Evolutionary conservation across 1,140 invertebrate species (phyloP).

Genomic region (Melitaea cinxia): DNA sequence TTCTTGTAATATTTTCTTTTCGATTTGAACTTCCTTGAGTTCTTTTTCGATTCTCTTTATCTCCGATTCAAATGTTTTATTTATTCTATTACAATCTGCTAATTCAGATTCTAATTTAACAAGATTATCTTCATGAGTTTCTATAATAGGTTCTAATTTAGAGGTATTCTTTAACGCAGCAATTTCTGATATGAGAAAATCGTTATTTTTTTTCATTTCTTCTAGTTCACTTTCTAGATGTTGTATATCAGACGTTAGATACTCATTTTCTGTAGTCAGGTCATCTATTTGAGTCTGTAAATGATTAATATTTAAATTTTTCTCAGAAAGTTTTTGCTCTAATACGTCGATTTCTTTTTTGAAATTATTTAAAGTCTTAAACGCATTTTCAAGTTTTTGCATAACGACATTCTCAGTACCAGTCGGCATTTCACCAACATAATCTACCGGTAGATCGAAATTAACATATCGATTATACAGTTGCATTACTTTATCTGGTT

Average conservation of each 20-base stretch:
- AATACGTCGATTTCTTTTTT: constrained; percentile 72
- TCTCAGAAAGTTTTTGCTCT: constrained; percentile 69
- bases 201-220: constrained; percentile 86
- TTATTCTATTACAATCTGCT: constrained; percentile 80
- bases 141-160: constrained; percentile 85
- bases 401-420: constrained; percentile 63
- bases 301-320: constrained; percentile 63
- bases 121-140: constrained; percentile 85
- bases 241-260: constrained; percentile 82
- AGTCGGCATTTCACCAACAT: constrained; percentile 70
- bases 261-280: constrained; percentile 81
- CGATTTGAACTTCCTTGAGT: constrained; percentile 61
- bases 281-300: constrained; percentile 76
- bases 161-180: constrained; percentile 83
- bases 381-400: constrained; percentile 67
- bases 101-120: constrained; percentile 83
- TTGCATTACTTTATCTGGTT: constrained; percentile 74
- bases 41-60: constrained; percentile 73
- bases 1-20: constrained; percentile 72
- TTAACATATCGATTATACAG: constrained; percentile 79
- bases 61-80: constrained; percentile 79
- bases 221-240: constrained; percentile 84
- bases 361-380: constrained; percentile 69
- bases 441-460: constrained; percentile 73
- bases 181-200: constrained; percentile 84